Base-by-base conservation (phyloP, 1,140 invertebrate genomes). In the Theocolax elegans region DNA sequence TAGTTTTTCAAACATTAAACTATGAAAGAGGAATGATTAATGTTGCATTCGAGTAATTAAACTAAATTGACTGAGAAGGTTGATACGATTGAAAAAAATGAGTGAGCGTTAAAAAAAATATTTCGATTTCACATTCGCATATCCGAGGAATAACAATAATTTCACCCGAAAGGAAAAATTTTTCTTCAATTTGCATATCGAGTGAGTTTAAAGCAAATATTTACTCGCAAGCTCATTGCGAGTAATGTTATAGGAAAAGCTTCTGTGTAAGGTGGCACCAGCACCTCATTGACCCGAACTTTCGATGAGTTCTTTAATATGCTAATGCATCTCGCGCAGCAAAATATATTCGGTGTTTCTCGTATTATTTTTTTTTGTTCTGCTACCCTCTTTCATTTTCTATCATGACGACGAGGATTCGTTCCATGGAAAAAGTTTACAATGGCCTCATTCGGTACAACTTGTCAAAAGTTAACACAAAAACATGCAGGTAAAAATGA, bases 241-340 rank as follows among this genome's bases (percentile, higher is more conserved):
- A 31, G 10, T 25, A 25, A 51, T 27, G 49, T 25, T 27, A 23
- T 51, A 23, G 9, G 27, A 51, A 44, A 44, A 56, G 19, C 1
- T 12, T 3, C 21, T 3, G 19, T 12, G 48, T 0, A 49, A 35
- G 10, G 31, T 12, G 51, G 4, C 1, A n/a, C 8, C 29, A 29
- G n/a, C 19, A 42, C 6, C 38, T 21, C 21, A 29, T 60, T 60
- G 42, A 59, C 17, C 4, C 13, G 19, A 42, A 35, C 42, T 23
- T 67, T 67, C 54, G 54, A 71, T 59, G 56, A 65, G n/a, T 56
- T 48, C n/a, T 70, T 63, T 71, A 68, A 62, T 58, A 71, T 51
- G 54, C 44, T 71, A 66, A 65, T 71, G 53, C 27, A 56, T 46
- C 53, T 23, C 40, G 27, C 49, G 23, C 35, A 25, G 17, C 46